Percentiles rank a stretch among this genome's conserved stretches.
These are phyloP conservation scores for Phyllopteryx taeniolatus DNA, from an alignment of 2,113 vertebrate species.

Conservation along the genomic window DNA sequence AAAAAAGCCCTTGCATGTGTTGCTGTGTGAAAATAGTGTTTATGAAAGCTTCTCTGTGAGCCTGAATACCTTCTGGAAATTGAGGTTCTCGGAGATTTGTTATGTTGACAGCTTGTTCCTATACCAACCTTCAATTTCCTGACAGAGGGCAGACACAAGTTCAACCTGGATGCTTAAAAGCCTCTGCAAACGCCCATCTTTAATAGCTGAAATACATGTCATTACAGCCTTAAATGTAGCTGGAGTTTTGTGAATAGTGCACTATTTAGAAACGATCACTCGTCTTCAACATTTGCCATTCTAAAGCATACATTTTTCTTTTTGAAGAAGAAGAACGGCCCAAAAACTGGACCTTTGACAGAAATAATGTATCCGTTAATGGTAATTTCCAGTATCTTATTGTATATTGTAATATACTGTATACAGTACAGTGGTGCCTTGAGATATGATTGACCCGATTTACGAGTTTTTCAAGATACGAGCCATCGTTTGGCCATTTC, in stretches of 20 bases:
- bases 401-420: too few species aligned
- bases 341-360: background rate
- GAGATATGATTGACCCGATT: too few species aligned
- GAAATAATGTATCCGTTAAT: too few species aligned
- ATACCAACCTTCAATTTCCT: slow-evolving; percentile 51
- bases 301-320: background rate
- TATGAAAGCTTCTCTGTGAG: slow-evolving; percentile 36
- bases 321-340: background rate
- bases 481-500: background rate
- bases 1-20: slow-evolving; percentile 18
- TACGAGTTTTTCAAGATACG: too few species aligned
- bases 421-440: too few species aligned
- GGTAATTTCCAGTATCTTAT: too few species aligned
- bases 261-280: background rate
- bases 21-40: slow-evolving; percentile 8
- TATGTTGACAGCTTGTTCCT: slow-evolving; percentile 45
- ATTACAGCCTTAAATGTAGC: slow-evolving; percentile 6
- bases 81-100: slow-evolving; percentile 38
- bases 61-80: slow-evolving; percentile 47
- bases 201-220: slow-evolving; percentile 30
- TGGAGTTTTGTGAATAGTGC: background rate
- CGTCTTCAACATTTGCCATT: background rate
- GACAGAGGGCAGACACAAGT: slow-evolving; percentile 28
- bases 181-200: slow-evolving; percentile 32
- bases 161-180: slow-evolving; percentile 36